These are phyloP conservation scores for Rhinoraja longicauda DNA, from an alignment of 2,797 vertebrate genomes.

Conservation along the genomic window DNA sequence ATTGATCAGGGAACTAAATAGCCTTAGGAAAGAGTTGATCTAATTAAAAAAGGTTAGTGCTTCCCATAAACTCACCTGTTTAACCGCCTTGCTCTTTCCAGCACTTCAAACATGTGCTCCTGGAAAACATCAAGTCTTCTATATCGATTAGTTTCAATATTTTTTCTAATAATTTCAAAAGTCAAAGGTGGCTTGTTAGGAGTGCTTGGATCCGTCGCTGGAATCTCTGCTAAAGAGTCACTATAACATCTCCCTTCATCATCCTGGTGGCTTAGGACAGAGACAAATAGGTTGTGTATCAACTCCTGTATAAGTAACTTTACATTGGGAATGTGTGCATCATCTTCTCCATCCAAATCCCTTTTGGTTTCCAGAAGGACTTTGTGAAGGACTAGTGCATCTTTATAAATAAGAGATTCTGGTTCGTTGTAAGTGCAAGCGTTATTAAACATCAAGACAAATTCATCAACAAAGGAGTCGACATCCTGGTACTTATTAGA, in stretches of 20 bases:
- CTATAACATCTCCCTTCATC: constrained; percentile 97
- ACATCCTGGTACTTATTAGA: constrained; percentile 96
- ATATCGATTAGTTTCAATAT: constrained; percentile 85
- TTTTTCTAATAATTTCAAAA: constrained; percentile 87
- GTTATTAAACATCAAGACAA: constrained; percentile 98
- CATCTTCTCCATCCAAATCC: constrained; percentile 88
- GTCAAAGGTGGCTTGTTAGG: constrained; percentile 77
- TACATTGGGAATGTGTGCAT: constrained; percentile 85
- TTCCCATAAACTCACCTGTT: constrained; percentile 70
- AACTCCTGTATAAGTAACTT: constrained; percentile 91
- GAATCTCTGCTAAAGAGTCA: constrained; percentile 93
- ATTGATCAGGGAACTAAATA: not conserved
- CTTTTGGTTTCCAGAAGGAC: constrained; percentile 86
- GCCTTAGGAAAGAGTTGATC: not conserved
- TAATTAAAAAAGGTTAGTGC: not conserved
- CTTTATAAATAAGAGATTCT: constrained; percentile 94
- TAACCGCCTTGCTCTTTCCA: constrained; percentile 86
- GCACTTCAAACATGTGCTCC: constrained; percentile 96
- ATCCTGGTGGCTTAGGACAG: constrained; percentile 92
- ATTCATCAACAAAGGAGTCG: constrained; percentile 91
- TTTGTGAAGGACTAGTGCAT: constrained; percentile 87
- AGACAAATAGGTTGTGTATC: constrained; percentile 93
- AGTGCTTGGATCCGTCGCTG: constrained; percentile 74
- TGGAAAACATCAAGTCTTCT: constrained; percentile 91
- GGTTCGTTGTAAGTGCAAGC: constrained; percentile 97